Evolutionary conservation across 1,140 invertebrate genomes (phyloP).

Genomic region (Macrobrachium nipponense): DNA sequence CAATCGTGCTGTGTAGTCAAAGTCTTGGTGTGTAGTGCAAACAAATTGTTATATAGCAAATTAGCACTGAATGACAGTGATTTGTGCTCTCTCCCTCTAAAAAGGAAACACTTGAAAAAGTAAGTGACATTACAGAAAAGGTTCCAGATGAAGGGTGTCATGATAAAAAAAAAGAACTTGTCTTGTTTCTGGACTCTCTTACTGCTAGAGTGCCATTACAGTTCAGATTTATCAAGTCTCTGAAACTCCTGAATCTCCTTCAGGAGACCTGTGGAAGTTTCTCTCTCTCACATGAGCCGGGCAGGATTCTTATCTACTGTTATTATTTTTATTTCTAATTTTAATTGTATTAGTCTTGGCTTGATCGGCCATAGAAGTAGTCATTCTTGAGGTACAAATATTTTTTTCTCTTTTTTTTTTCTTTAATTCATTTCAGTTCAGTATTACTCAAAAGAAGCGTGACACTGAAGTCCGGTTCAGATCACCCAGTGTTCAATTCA

Average conservation of each 20-base stretch:
- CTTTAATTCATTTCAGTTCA: constrained; percentile 12
- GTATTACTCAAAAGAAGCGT: constrained; percentile 36
- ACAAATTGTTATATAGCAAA: too few species aligned
- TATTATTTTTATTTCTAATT: neutral
- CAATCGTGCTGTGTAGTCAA: too few species aligned
- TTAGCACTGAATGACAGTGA: too few species aligned
- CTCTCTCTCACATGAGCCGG: neutral
- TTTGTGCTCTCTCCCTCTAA: too few species aligned
- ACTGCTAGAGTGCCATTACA: neutral
- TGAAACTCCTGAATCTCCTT: constrained; percentile 14
- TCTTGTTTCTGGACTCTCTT: neutral
- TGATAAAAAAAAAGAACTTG: neutral
- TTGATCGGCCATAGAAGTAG: constrained; percentile 10
- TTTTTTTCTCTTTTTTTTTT: too few species aligned
- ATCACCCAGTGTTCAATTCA: neutral
- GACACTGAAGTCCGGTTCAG: neutral
- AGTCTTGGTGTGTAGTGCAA: too few species aligned
- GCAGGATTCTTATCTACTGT: neutral
- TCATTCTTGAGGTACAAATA: constrained; percentile 48
- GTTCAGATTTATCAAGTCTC: neutral
- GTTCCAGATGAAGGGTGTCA: neutral
- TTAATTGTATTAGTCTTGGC: neutral
- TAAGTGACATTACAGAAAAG: too few species aligned
- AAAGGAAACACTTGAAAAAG: too few species aligned
- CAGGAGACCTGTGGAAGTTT: constrained; percentile 7